Base-by-base conservation (phyloP, 2,888 invertebrate species). In the Drosophila hamatofila region DNA sequence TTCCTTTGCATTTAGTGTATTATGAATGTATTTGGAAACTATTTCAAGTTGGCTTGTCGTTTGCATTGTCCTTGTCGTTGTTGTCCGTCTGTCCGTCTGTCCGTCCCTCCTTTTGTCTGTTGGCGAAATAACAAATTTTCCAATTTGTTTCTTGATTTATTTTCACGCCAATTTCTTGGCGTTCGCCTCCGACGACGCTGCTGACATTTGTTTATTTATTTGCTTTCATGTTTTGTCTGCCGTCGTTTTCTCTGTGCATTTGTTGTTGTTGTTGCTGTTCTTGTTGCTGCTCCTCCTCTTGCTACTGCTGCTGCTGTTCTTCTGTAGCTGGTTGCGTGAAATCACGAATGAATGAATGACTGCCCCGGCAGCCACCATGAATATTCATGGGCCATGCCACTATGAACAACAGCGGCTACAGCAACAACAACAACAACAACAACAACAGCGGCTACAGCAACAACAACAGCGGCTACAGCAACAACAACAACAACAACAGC, bases 61-160 rank as follows among this genome's bases (percentile, higher is more conserved):
- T 68, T 46, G 49, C 56, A 39, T 44, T 48, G 23, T 37, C 33
- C 6, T 35, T 35, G 30, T 44, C 37, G 4, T 52, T 21, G 41
- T 2, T 57, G 44, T 21, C 14, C 23, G 7, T 16, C 46, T 4
- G n/a, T 48, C 48, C 35, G 16, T n/a, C 9, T 12, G 27, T 27
- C 27, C 11, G n/a, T 39, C 12, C 39, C 64, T 60, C 55, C 63
- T 30, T 49, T 52, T 63, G 69, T 62, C 30, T 69, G 46, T 52
- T 64, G 76, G 70, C 73, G 68, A 89, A 79, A 73, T 79, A 89
- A 85, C 89, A 86, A 86, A 86, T 86, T 89, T 84, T 88, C 81
- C 86, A 86, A 86, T 86, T 89, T 89, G 89, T 81, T 86, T 83
- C 88, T 85, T 86, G 86, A 86, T 86, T 89, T 86, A 89, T 86